phyloP scores from a whole-genome alignment of 2,888 invertebrate genomes.

The Hypselothyrea guttata region DNA sequence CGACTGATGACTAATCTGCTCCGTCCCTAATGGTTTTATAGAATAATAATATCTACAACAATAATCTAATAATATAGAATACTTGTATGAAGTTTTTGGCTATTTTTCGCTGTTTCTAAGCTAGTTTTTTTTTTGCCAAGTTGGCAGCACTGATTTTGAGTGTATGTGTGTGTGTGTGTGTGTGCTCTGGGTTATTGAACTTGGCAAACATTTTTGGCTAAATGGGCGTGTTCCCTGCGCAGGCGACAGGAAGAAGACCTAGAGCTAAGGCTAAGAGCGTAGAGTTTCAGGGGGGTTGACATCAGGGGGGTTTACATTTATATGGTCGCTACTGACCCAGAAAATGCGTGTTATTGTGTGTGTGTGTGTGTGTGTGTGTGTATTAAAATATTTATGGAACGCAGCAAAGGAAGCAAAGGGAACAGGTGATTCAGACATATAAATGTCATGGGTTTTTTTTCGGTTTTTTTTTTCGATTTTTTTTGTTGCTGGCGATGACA shows the following conservation, averaged over 20 bases:
- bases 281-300: too few species aligned
- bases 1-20: too few species aligned
- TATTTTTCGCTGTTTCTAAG: too few species aligned
- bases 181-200: conserved; percentile 61
- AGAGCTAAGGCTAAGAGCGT: neutral
- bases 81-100: too few species aligned
- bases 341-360: conserved; percentile 38
- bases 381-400: conserved; percentile 50
- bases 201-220: conserved; percentile 18
- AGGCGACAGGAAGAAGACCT: too few species aligned
- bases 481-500: conserved; percentile 50
- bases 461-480: too few species aligned
- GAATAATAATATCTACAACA: too few species aligned
- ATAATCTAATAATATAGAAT: too few species aligned
- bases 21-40: too few species aligned
- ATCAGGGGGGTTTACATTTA: conserved; percentile 5
- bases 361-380: conserved; percentile 22
- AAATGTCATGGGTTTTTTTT: neutral
- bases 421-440: neutral
- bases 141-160: neutral
- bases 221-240: conserved; percentile 37
- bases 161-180: conserved; percentile 10
- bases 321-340: conserved; percentile 64
- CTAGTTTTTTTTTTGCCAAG: neutral
- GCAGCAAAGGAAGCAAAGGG: conserved; percentile 3